Evolutionary conservation across 2,888 invertebrate genomes (phyloP).

Genomic region (Lymantria monacha): DNA sequence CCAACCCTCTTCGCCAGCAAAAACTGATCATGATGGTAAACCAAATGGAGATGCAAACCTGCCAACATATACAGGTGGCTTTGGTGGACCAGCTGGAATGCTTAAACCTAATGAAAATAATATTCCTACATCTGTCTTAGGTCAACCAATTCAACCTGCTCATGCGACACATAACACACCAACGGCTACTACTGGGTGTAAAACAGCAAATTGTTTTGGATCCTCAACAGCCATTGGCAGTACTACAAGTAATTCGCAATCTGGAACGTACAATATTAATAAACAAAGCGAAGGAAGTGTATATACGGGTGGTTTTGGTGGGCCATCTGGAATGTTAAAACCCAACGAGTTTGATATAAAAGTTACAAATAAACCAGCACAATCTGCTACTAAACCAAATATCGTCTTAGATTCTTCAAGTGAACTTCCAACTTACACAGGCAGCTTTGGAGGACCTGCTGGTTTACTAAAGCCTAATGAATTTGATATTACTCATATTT

Average conservation of each 20-base stretch:
- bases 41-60: constrained; percentile 11
- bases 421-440: constrained; percentile 28
- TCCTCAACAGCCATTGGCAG: constrained; percentile 9
- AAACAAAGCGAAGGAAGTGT: constrained; percentile 17
- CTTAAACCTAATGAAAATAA: constrained; percentile 27
- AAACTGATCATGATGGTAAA: constrained; percentile 5
- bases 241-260: constrained; percentile 11
- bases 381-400: constrained; percentile 10
- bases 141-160: constrained; percentile 15
- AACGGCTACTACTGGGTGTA: constrained; percentile 15
- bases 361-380: constrained; percentile 6
- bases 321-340: constrained; percentile 20
- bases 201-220: constrained; percentile 18
- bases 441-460: constrained; percentile 43
- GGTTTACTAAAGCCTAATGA: constrained; percentile 37
- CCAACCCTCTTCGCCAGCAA: constrained; percentile 6
- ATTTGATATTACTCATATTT: constrained; percentile 6
- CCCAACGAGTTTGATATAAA: constrained; percentile 19
- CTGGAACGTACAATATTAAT: constrained; percentile 16
- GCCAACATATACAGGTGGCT: constrained; percentile 48
- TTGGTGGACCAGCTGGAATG: constrained; percentile 48
- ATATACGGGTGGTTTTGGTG: constrained; percentile 38
- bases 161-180: constrained; percentile 21
- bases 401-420: constrained; percentile 3
- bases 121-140: constrained; percentile 10